Conservation (phyloP, 2,113 vertebrate species). For the Oenanthe melanoleuca region DNA sequence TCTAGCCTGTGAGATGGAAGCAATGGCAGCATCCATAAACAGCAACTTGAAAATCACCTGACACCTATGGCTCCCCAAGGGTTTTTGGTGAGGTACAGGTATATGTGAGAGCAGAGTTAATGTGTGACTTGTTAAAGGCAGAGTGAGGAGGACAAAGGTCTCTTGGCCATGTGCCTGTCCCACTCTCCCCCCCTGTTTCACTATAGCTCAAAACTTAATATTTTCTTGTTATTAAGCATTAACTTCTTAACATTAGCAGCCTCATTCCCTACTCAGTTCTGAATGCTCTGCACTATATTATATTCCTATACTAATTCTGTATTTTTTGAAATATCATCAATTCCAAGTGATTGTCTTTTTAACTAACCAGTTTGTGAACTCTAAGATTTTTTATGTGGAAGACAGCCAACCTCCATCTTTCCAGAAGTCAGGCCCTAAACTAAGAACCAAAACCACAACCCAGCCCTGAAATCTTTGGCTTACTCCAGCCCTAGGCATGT, state of each 20-base stretch:
- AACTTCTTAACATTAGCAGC: neutral
- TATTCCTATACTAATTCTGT: neutral
- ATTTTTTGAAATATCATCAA: neutral
- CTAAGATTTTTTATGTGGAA: neutral
- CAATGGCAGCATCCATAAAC: neutral
- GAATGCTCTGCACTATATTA: neutral
- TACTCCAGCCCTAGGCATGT: neutral
- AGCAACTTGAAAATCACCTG: neutral
- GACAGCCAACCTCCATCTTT: neutral
- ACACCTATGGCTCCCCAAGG: neutral
- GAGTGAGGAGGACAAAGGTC: neutral
- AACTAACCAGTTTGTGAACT: neutral
- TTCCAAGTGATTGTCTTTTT: neutral
- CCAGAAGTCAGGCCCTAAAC: neutral
- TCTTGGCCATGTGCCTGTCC: neutral
- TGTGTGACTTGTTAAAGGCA: constrained; percentile 35
- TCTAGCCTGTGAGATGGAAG: neutral
- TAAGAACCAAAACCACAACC: constrained; percentile 8
- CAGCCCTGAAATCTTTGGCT: neutral
- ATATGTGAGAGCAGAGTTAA: constrained; percentile 17
- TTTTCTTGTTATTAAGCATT: constrained; percentile 57
- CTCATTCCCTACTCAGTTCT: neutral
- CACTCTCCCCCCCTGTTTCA: neutral
- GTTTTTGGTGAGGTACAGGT: neutral
- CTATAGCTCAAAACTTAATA: constrained; percentile 22